Evolutionary conservation across 2,797 vertebrate species (phyloP), one percentile per base, ranked within the genome.

Genomic region (Sternarchorhynchus goeldii): DNA sequence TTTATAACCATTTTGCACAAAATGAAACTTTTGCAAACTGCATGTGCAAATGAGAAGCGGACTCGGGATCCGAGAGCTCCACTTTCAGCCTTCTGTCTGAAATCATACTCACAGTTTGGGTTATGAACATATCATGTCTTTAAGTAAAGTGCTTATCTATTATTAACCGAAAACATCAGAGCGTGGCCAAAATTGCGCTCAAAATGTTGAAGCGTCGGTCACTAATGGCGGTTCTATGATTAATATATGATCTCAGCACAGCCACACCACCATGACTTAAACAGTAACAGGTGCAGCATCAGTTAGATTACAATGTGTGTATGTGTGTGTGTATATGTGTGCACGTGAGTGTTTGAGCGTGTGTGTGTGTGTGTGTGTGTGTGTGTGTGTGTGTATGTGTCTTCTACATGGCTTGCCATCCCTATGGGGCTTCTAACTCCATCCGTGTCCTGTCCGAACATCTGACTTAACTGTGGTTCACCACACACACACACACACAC

Each of bases 401-500:
- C 17, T 36, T 8, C 10, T 17, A 8, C 17, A 18, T 36, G 17
- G 57, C 25, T 18, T 14, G 14, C 76, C 74, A 81, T 80, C 75
- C 77, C 80, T 73, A 76, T 72, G 66, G 66, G 65, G 50, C 64
- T 74, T 63, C 32, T 41, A 64, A 68, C 70, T 80, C 80, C 85
- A 86, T 82, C 83, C 84, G 85, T 20, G 81, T 85, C 85, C 85
- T 82, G 80, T 81, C 80, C 81, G 80, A 74, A 65, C 73, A 80
- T 73, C 73, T 73, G 64, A 76, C 70, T 70, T 12, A 21, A 45
- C 41, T 29, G 32, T 12, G 75, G 17, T 36, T 17, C 64, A 3
- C 25, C 63, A 31, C 57, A 57, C 25, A 53, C 58, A 71, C 55
- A 74, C 50, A 29, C 73, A 71, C 58, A 63, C 68, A 45, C 41